Conservation (phyloP, 1,140 invertebrate genomes). For the Brachionus calyciflorus region DNA sequence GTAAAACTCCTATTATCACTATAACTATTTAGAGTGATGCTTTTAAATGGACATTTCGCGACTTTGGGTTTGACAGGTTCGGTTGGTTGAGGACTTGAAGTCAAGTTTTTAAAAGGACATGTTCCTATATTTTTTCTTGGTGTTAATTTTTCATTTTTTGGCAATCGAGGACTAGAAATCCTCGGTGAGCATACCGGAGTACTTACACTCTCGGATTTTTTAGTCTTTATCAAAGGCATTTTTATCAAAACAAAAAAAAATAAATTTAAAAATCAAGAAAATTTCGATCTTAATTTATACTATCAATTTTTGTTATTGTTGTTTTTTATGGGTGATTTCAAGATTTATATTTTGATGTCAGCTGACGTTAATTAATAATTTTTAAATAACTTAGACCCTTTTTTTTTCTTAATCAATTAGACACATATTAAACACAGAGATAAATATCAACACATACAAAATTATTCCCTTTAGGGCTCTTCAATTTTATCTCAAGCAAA, state of each 20-base stretch:
- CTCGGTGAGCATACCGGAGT: too few relatives aligned
- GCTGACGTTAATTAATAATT: conserved; percentile 13
- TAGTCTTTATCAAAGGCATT: too few relatives aligned
- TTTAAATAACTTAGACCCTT: conserved; percentile 8
- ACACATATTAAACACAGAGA: too few relatives aligned
- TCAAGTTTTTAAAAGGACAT: conserved; percentile 1
- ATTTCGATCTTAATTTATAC: conserved; percentile 5
- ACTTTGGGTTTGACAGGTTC: not conserved
- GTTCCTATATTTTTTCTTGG: not conserved
- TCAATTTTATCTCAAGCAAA: too few relatives aligned
- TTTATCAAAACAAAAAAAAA: too few relatives aligned
- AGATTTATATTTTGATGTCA: not conserved
- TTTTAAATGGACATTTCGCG: not conserved
- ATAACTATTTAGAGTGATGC: not conserved
- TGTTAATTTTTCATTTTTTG: too few relatives aligned
- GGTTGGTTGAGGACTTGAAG: not conserved
- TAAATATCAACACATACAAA: too few relatives aligned
- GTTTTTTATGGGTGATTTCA: conserved; percentile 7
- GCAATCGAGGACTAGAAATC: too few relatives aligned
- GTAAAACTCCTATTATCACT: not conserved
- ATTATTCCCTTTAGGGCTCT: too few relatives aligned
- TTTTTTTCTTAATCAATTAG: too few relatives aligned
- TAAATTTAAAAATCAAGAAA: not conserved
- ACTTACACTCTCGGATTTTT: too few relatives aligned
- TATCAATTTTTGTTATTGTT: not conserved